Evolutionary conservation across 2,113 vertebrate species (phyloP).

Genomic region (Origma solitaria): DNA sequence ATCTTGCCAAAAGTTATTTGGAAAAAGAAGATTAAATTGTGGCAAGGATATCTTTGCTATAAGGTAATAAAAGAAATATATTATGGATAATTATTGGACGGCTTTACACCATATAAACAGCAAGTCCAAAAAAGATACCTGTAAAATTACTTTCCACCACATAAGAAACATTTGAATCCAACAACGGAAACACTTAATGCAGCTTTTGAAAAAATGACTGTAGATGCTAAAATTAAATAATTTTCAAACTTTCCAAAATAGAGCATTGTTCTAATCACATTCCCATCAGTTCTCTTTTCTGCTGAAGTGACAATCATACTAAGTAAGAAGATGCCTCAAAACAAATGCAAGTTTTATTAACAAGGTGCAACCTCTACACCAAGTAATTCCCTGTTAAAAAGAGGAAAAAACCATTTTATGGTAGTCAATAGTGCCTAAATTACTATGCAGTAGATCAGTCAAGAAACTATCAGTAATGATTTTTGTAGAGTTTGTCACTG

Average conservation of each 20-base stretch:
- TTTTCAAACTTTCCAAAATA: neutral
- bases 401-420: neutral
- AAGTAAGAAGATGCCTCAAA: neutral
- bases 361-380: neutral
- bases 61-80: neutral
- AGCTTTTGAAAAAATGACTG: neutral
- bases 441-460: neutral
- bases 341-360: neutral
- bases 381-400: neutral
- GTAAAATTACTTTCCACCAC: neutral
- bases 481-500: neutral
- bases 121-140: neutral
- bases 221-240: neutral
- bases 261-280: neutral
- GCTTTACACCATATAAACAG: neutral
- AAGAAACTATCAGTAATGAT: neutral
- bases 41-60: neutral
- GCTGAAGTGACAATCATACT: neutral
- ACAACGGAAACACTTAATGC: neutral
- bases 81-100: neutral
- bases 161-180: neutral
- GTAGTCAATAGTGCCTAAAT: neutral
- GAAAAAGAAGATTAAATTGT: neutral
- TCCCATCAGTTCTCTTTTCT: neutral
- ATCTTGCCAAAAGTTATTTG: neutral